These are phyloP conservation scores for Bovichtus diacanthus DNA, from an alignment of 2,797 vertebrate genomes.

Conservation along the genomic window DNA sequence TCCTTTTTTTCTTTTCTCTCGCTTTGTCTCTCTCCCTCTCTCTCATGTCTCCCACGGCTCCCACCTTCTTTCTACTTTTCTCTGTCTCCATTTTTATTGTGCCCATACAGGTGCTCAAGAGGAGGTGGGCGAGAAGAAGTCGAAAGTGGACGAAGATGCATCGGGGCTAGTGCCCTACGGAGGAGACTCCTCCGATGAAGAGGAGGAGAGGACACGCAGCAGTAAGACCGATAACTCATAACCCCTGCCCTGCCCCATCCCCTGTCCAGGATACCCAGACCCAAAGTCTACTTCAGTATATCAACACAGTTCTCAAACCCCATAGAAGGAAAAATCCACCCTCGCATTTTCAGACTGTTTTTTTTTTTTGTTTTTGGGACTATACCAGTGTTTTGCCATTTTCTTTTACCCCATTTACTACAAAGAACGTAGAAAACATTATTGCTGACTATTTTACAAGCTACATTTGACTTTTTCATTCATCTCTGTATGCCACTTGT, in stretches of 20 bases:
- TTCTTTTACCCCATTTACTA: background rate
- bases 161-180: constrained; percentile 85
- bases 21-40: constrained; percentile 30
- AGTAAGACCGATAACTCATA: constrained; percentile 82
- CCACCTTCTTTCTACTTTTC: constrained; percentile 30
- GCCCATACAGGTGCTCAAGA: constrained; percentile 69
- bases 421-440: background rate
- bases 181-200: constrained; percentile 87
- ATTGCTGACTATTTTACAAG: background rate
- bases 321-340: constrained; percentile 67
- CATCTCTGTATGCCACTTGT: background rate
- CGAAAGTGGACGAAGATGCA: constrained; percentile 69
- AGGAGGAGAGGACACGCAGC: constrained; percentile 83
- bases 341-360: constrained; percentile 24
- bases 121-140: constrained; percentile 75
- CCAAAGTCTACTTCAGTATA: constrained; percentile 38
- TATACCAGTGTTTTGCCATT: constrained; percentile 13
- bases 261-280: constrained; percentile 53
- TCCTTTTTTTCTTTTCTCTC: constrained; percentile 60
- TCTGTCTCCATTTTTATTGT: constrained; percentile 52
- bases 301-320: constrained; percentile 23
- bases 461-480: background rate
- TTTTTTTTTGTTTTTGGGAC: no score
- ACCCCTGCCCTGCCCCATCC: constrained; percentile 49
- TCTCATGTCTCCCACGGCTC: constrained; percentile 24